Base-by-base conservation (phyloP, 1,140 invertebrate genomes). In the Mya arenaria region DNA sequence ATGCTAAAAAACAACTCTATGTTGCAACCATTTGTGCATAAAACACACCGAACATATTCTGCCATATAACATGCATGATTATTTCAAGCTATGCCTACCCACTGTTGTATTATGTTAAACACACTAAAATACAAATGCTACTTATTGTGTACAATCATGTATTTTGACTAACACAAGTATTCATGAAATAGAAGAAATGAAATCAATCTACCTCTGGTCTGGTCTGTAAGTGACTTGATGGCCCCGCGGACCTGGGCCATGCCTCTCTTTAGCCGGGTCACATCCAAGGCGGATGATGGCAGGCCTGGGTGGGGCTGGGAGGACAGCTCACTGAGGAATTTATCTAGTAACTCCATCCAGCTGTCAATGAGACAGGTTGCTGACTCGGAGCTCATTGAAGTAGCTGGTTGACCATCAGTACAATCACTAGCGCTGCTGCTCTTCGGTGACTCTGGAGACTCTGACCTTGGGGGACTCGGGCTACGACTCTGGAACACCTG, bases 401-500 rank as follows among this genome's bases (percentile, higher is more conserved):
- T 36, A 10, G 72, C 41, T 0, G 66, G 66, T 19, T 69, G 55
- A 39, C 28, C 71, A 44, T 82, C 79, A 5, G 60, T 44, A 25
- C n/a, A 0, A n/a, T 28, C 55, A 4, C 23, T 6, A 5, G 30
- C 44, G 4, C 19, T 28, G 36, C 19, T 73, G 4, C 17, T n/a
- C 17, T 52, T 17, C 4, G 19, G 19, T 10, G 48, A 52, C 25
- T 52, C 48, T 23, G 48, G 25, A 2, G 13, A 19, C 39, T 48
- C 55, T 6, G 15, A 8, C 1, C 25, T 13, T 19, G 15, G 44
- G 2, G 79, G 71, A 62, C 60, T 73, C 17, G 68, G 48, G 52
- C 79, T 82, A 19, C 79, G 30, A 30, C 60, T 37, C 62, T 82
- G 56, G 44, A 82, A 82, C 4, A 82, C 79, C n/a, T 82, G 63